Percentiles rank a stretch among this genome's conserved stretches.
phyloP scores from a whole-genome alignment of 2,113 vertebrate genomes.

The Xyrauchen texanus region DNA sequence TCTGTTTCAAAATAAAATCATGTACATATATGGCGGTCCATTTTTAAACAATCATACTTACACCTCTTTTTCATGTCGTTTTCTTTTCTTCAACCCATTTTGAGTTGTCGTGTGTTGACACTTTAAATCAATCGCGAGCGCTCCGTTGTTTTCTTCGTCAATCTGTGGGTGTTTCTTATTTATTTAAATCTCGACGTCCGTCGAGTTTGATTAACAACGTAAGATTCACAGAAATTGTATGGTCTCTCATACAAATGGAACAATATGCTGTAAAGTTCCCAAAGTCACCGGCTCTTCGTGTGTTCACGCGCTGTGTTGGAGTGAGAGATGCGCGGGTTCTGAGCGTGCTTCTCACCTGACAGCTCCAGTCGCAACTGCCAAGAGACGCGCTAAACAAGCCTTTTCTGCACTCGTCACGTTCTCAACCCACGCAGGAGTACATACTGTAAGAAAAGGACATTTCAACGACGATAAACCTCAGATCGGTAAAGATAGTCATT shows the following conservation, averaged over 20 bases:
- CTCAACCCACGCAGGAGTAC: constrained; percentile 14
- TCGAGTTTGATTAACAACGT: background rate
- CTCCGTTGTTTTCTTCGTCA: constrained; percentile 6
- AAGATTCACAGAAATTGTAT: background rate
- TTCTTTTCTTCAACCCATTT: constrained; percentile 50
- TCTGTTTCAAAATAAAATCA: background rate
- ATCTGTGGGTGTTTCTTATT: background rate
- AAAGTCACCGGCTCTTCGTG: background rate
- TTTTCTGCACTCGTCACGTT: constrained; percentile 18
- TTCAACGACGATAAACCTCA: background rate
- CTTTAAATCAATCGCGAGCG: constrained; percentile 28
- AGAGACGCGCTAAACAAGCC: constrained; percentile 13
- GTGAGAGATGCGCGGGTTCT: background rate
- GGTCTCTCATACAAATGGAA: background rate
- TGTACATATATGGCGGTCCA: background rate
- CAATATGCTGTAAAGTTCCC: background rate
- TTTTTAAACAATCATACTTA: constrained; percentile 21
- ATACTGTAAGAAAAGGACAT: background rate
- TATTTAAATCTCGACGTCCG: background rate
- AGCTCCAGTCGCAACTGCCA: background rate
- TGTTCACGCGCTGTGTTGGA: background rate
- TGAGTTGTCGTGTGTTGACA: background rate
- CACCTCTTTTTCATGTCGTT: constrained; percentile 1
- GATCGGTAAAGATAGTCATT: background rate
- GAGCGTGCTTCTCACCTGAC: constrained; percentile 26